Evolutionary conservation across 1,140 invertebrate genomes (phyloP), one percentile per base, ranked within the genome.

Genomic region (Lordiphosa collinella): DNA sequence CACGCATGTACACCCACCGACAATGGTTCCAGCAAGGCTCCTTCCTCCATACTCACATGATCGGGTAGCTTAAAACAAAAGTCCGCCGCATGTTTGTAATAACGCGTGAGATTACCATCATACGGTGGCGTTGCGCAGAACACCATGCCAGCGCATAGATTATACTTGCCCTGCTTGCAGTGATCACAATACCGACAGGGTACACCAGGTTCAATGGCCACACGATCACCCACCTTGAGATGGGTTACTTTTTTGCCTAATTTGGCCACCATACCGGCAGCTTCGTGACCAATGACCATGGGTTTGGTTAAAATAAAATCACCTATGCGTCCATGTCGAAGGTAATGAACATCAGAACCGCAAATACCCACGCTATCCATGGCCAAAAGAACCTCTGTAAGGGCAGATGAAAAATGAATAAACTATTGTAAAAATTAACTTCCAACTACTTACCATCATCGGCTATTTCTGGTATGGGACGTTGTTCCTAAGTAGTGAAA

Each of bases 351-450:
- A 90, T 99, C 97, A 0, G 97, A 98, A 0, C 97, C 98, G 89
- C 98, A 99, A 68, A 99, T 99, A 31, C 97, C 97, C 34, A 99
- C 96, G 66, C 93, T 93, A 65, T 94, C 93, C 93, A 99, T 98
- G 60, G 93, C 91, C 2, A 99, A 73, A 8, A 98, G 92, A 1
- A 98, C 97, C 92, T 98, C 75, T 80, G 10, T 1, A 29, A 12
- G 9, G 22, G 22, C 35, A 37, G 13, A 11, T n/a, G 12, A 8
- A 22, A 11, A 3, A 37, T 12, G 2, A 11, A 49, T 29, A 25
- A 7, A 32, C n/a, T n/a, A 8, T 46, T 16, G 16, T 13, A 2
- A 16, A 4, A 12, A 4, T 36, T 6, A 14, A 3, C 4, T 55
- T 36, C 34, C 13, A 4, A 6, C 8, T 14, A 13, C 70, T 67